Base-by-base conservation (phyloP, 1,140 invertebrate species). In the Platyura marginata region DNA sequence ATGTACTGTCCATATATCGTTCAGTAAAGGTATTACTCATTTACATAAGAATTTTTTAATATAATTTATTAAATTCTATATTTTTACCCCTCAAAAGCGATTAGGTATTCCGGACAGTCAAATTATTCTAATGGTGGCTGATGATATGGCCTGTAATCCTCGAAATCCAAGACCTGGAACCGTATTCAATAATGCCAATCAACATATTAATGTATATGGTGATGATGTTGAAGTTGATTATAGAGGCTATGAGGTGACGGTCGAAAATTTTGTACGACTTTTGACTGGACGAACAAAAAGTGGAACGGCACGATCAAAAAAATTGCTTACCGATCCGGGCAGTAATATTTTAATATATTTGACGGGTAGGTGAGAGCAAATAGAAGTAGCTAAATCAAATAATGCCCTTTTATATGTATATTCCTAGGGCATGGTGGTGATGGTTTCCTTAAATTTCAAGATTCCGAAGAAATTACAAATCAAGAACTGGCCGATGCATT, bases 141-240 rank as follows among this genome's bases (percentile, higher is more conserved):
- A 99, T 67, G 95, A 99, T 55, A 98, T 98, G 91, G 93, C 96
- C 1, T 99, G 96, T 56, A 98, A 99, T 70, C 77, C 94, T 0
- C 67, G 95, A 46, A 99, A 99, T 69, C 94, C 95, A 3, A 70
- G 87, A 20, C 94, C 96, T n/a, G 95, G 89, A 0, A 93, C 91
- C 3, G 92, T 98, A 5, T 98, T 93, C 56, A 98, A 98, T 57
- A 97, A 97, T 67, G 89, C 88, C 39, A 87, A 96, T 63, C 87
- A 97, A 59, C 86, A 95, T 55, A 95, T 97, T 34, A 97, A 98
- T 69, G 92, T 98, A 1, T 98, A 98, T 65, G 93, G 93, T 36
- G 90, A 98, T 68, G 95, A 99, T 71, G 92, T 98, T 11, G 95
- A 99, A 72, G 95, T 99, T 0, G 96, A 99, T 62, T 99, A 98